Base-by-base conservation (phyloP, 2,888 invertebrate genomes). In the Sepiola atlantica region DNA sequence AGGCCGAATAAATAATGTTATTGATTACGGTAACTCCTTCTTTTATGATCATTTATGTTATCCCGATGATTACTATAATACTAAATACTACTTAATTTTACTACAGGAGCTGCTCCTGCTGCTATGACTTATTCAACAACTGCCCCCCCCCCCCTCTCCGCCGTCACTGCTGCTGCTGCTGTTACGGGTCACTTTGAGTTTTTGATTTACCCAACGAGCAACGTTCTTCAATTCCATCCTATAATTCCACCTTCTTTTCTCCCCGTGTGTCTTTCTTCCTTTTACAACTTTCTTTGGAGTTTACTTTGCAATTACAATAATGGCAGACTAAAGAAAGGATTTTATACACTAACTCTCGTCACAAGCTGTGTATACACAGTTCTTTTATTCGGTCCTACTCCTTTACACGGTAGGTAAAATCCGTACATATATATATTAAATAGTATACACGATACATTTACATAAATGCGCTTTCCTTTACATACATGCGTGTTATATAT, bases 151-250 rank as follows among this genome's bases (percentile, higher is more conserved):
- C 77, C 77, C 14, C 77, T 6, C 57, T 77, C 24, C 12, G n/a
- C 77, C 14, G n/a, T 14, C 4, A n/a, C n/a, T n/a, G 77, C 77
- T 77, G 77, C 77, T 77, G 77, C 77, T 77, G 77, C 77, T 77
- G 8, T 77, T 77, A 77, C 77, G 77, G 77, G 77, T 77, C n/a
- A 77, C 77, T 77, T 77, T 77, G 77, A 77, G 77, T 77, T 77
- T 77, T 77, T 57, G 24, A 77, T 77, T 77, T 77, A 77, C 77
- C n/a, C n/a, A n/a, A n/a, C 77, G 18, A 77, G 77, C 77, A 32
- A n/a, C n/a, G 77, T 77, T 77, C 77, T 77, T 77, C 77, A 77
- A n/a, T 32, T n/a, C 77, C 77, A 77, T 77, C 77, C 77, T 77
- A 14, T 77, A 77, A n/a, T 77, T 16, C 16, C n/a, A n/a, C 18